Evolutionary conservation across 1,140 invertebrate species (phyloP), one percentile per base, ranked within the genome.

Genomic region (Nylanderia fulva): DNA sequence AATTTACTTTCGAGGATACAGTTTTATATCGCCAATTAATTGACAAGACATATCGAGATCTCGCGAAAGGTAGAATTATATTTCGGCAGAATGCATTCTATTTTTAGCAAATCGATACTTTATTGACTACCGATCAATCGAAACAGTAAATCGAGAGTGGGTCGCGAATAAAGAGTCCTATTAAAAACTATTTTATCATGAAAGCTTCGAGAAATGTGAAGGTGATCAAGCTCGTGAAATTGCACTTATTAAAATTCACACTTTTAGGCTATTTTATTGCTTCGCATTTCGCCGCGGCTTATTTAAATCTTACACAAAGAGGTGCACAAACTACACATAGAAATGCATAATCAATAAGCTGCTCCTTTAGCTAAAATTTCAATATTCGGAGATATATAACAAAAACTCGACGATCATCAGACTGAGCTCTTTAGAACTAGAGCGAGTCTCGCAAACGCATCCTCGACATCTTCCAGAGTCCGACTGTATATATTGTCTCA

Each of bases 111-210:
- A 69, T 80, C 33, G 48, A 80, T 52, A 42, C 36, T 42, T 80
- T 80, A 80, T 80, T 71, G 64, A 80, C 48, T 71, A 18, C 18
- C 52, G 56, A 39, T 80, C 77, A 71, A 80, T 45, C 21, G 48
- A 80, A 79, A 69, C 11, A 18, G 48, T 69, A 69, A 80, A 36
- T 58, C 21, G 33, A 21, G 64, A 80, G 36, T 69, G 33, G 77
- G 18, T 80, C 64, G 48, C 24, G 21, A 68, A 27, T 24, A 15
- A 64, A 33, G 24, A 27, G 18, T 29, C 29, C 21, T 27, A 29
- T 52, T 33, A 33, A 52, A 75, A 66, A 66, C n/a, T 4, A 5
- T 54, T 36, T 0, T 21, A n/a, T 66, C 45, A n/a, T n/a, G n/a
- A n/a, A n/a, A 52, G 15, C 45, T 24, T 18, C 36, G 1, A 27